Conservation (phyloP, 1,140 invertebrate species). For the Xylocopa sonorina region DNA sequence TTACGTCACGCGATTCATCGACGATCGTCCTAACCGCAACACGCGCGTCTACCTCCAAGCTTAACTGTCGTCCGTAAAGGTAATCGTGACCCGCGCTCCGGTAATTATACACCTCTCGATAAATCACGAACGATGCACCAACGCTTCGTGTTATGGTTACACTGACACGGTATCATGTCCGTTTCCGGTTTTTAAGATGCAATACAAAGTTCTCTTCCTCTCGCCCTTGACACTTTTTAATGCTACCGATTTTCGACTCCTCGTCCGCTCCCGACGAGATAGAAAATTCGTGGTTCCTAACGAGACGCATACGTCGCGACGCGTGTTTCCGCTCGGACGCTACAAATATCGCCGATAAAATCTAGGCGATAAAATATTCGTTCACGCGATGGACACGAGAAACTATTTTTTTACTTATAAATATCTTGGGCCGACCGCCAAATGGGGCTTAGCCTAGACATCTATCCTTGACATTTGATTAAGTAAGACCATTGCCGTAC, state of each 20-base stretch:
- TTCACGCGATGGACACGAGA: slow-evolving; percentile 8
- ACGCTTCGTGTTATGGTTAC: slow-evolving; percentile 10
- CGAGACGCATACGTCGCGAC: too few species aligned
- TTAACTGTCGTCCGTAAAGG: not conserved
- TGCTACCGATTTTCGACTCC: not conserved
- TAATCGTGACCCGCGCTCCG: not conserved
- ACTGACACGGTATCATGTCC: slow-evolving; percentile 10
- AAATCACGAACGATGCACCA: too few species aligned
- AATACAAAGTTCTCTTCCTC: slow-evolving; percentile 10
- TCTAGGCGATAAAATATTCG: slow-evolving; percentile 8
- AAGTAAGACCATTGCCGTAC: slow-evolving; percentile 30
- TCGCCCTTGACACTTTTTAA: slow-evolving; percentile 22
- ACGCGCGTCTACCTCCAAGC: not conserved
- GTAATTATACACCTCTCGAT: too few species aligned
- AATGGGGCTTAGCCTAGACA: slow-evolving; percentile 66
- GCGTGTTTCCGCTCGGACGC: too few species aligned
- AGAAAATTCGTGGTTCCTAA: too few species aligned
- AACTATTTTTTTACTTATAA: slow-evolving; percentile 72
- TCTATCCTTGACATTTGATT: slow-evolving; percentile 76
- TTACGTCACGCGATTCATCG: slow-evolving; percentile 50
- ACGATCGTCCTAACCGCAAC: not conserved
- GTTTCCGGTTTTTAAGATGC: slow-evolving; percentile 39
- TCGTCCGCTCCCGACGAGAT: too few species aligned
- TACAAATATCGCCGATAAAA: not conserved
- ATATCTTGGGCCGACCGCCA: slow-evolving; percentile 70